Percentiles rank a stretch among this genome's conserved stretches.
Conservation (phyloP, 2,888 invertebrate species). For the Platycheirus albimanus region DNA sequence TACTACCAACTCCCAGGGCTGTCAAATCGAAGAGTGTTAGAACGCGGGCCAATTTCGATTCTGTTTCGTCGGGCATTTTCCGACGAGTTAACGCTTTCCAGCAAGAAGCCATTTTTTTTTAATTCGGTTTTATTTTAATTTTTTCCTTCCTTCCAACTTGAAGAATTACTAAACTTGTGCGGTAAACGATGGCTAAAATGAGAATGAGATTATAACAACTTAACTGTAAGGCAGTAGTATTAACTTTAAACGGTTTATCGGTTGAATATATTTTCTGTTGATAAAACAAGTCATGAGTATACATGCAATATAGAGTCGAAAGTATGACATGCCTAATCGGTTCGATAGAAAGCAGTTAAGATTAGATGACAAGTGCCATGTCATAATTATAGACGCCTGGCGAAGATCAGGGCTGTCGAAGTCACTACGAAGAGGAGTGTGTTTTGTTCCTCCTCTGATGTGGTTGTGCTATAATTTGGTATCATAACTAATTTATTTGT, state of each 20-base stretch:
- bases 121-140: neutral
- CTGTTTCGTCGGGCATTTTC: slow-evolving; percentile 77
- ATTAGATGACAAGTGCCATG: neutral
- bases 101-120: slow-evolving; percentile 76
- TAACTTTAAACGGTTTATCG: neutral
- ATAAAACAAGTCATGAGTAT: slow-evolving; percentile 1
- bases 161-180: neutral
- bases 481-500: too few species aligned
- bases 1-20: slow-evolving; percentile 91
- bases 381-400: too few species aligned
- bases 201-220: slow-evolving; percentile 8
- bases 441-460: too few species aligned
- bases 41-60: slow-evolving; percentile 87
- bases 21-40: slow-evolving; percentile 92
- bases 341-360: slow-evolving; percentile 5
- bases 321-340: slow-evolving; percentile 21
- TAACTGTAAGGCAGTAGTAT: neutral
- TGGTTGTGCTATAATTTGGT: too few species aligned
- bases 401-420: too few species aligned
- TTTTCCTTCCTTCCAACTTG: neutral
- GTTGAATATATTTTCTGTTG: neutral
- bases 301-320: neutral
- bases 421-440: too few species aligned
- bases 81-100: slow-evolving; percentile 82
- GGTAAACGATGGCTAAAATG: slow-evolving; percentile 7